A percentile compares a stretch with the other conserved stretches of the same genome.
phyloP scores from a whole-genome alignment of 2,888 invertebrate species.

The Cyaniris semiargus region DNA sequence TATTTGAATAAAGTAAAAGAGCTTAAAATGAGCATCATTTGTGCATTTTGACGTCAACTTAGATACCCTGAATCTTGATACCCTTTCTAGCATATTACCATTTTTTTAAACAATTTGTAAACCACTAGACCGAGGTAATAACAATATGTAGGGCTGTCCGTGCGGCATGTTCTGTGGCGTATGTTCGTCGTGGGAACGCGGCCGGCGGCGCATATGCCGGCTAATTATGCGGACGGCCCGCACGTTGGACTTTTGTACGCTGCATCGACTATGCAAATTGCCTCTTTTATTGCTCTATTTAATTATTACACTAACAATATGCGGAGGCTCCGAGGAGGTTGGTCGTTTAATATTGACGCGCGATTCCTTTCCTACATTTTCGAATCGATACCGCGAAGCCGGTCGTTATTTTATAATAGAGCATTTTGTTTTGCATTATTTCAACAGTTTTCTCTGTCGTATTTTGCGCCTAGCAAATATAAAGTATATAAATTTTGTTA shows the following conservation, averaged over 20 bases:
- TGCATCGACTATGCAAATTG: constrained; percentile 29
- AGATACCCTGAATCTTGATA: neutral
- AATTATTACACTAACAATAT: constrained; percentile 21
- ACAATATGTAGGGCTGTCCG: neutral
- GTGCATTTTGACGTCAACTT: neutral
- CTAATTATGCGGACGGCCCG: constrained; percentile 36
- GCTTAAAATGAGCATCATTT: neutral
- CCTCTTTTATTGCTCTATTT: constrained; percentile 18
- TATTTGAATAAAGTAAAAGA: neutral
- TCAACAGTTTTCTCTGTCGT: neutral
- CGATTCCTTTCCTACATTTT: neutral
- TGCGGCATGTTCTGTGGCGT: constrained; percentile 8
- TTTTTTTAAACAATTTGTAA: neutral
- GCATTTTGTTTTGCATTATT: neutral
- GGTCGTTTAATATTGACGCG: constrained; percentile 10
- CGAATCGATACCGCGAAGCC: neutral
- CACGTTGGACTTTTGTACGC: constrained; percentile 25
- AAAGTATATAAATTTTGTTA: no score
- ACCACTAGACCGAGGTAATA: neutral
- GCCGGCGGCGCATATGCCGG: constrained; percentile 38
- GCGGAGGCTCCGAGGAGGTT: neutral
- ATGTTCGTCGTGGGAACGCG: constrained; percentile 39
- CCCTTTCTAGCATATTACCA: neutral
- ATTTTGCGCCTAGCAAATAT: no score
- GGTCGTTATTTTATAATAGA: neutral